These are phyloP conservation scores for Clarias magur DNA, from an alignment of 2,113 vertebrate genomes.

Conservation along the genomic window DNA sequence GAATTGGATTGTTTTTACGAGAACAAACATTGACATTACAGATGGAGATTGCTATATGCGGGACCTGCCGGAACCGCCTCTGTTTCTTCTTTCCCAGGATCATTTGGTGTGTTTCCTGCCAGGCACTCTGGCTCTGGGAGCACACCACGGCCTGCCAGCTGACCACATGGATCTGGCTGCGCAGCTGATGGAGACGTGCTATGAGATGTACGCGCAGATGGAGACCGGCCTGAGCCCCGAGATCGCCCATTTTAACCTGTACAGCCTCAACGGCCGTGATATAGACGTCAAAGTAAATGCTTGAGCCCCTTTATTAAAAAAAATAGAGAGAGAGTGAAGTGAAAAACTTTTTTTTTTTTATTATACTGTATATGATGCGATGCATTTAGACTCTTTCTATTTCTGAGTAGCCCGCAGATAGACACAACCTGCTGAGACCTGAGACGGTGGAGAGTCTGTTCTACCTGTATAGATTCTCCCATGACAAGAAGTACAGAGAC, in stretches of 20 bases:
- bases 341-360: background rate
- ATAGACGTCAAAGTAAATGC: slow-evolving; percentile 82
- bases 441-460: slow-evolving; percentile 86
- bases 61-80: slow-evolving; percentile 7
- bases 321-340: too few relatives aligned
- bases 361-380: background rate
- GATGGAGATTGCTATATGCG: slow-evolving; percentile 6
- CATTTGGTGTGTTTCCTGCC: slow-evolving; percentile 98
- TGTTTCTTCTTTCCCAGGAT: slow-evolving; percentile 74
- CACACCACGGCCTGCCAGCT: slow-evolving; percentile 82
- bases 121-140: slow-evolving; percentile 89
- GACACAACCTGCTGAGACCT: slow-evolving; percentile 81
- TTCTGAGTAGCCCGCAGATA: slow-evolving; percentile 76
- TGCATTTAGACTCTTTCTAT: background rate
- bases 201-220: slow-evolving; percentile 94
- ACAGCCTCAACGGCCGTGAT: slow-evolving; percentile 70
- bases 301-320: too few relatives aligned
- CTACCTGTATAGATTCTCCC: slow-evolving; percentile 82
- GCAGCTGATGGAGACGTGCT: slow-evolving; percentile 90
- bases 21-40: background rate
- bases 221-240: slow-evolving; percentile 95
- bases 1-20: slow-evolving; percentile 17
- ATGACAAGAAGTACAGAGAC: slow-evolving; percentile 84
- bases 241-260: slow-evolving; percentile 88
- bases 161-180: slow-evolving; percentile 90